Evolutionary conservation across 2,797 vertebrate genomes (phyloP), one percentile per base, ranked within the genome.

Genomic region (Enteromius radiatus): DNA sequence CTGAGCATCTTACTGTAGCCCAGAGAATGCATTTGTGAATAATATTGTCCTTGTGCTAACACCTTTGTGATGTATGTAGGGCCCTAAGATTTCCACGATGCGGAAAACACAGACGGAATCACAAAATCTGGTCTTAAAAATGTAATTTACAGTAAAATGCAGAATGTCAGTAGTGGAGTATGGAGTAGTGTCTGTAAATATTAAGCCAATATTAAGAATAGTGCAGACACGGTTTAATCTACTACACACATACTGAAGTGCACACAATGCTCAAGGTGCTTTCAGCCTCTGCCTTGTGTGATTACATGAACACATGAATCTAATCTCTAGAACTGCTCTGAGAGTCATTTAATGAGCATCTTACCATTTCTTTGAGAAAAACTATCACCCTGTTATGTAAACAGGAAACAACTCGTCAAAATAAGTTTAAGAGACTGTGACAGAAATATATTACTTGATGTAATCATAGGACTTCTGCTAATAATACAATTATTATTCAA

Each of bases 1-100:
- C 74, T 21, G n/a, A 87, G 84, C 43, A 36, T 64, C 67, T 78
- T 70, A 83, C 85, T 83, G 28, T 52, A 74, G 54, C 64, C 33
- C 5, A 73, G 61, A 76, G 23, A 82, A 88, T 86, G 75, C 19
- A 86, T 65, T 88, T 82, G 23, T 74, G 31, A 52, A 76, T 23
- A 71, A 28, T 21, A 33, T 52, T 54, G 43, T n/a, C 65, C 43
- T 81, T 71, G 6, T 8, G n/a, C 19, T 65, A 49, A 43, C 73
- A 77, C 65, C 45, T 64, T 52, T 49, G n/a, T 84, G 31, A 8
- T 28, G 15, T 28, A 7, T 28, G 26, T 59, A 11, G 52, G 21
- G 52, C n/a, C n/a, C 10, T 56, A 56, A 23, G 9, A 56, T 56
- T 54, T 56, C n/a, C 0, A 9, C 9, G 10, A 54, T 54, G 52